phyloP scores from a whole-genome alignment of 2,888 invertebrate genomes.

The Latrodectus elegans region DNA sequence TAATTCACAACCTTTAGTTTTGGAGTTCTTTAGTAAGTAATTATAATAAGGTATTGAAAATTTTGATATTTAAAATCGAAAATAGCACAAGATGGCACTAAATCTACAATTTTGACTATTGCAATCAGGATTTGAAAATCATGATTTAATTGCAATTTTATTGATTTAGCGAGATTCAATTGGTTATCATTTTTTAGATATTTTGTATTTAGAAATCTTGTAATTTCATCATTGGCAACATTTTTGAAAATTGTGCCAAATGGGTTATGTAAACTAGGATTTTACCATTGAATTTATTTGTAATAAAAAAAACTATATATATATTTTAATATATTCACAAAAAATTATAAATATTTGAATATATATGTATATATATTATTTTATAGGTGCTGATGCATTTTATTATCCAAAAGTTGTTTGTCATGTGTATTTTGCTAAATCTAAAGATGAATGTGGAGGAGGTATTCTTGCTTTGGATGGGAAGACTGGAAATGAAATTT shows the following conservation, averaged over 20 bases:
- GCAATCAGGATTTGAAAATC: no score
- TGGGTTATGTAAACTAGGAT: background rate
- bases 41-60: no score
- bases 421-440: constrained; percentile 79
- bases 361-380: constrained; percentile 3
- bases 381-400: constrained; percentile 79
- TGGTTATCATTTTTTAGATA: background rate
- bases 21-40: no score
- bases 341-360: background rate
- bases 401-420: constrained; percentile 78
- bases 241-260: no score
- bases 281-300: background rate
- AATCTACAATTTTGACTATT: no score
- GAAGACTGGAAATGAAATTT: constrained; percentile 81
- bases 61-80: no score
- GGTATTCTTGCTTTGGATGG: constrained; percentile 87
- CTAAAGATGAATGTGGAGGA: constrained; percentile 81
- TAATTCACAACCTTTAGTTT: no score
- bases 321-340: no score
- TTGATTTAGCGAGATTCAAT: background rate
- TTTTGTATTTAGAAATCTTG: background rate
- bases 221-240: no score
- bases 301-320: background rate
- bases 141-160: background rate
- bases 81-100: no score